Conservation (phyloP, 2,888 invertebrate genomes). For the Sarcophaga subvicina region DNA sequence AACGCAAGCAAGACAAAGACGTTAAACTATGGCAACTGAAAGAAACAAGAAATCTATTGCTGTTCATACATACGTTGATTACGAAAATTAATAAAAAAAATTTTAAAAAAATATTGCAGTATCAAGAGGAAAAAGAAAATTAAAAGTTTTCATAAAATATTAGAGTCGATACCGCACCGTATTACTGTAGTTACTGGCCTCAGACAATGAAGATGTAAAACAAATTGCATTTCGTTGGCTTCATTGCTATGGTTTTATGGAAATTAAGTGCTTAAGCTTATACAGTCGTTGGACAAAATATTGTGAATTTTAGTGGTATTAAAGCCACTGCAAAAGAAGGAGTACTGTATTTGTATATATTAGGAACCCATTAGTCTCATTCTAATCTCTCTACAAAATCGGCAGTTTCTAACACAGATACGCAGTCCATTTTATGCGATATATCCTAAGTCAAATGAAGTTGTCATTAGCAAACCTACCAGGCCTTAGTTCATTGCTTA, state of each 20-base stretch:
- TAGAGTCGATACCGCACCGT: not conserved
- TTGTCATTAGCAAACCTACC: too few species aligned
- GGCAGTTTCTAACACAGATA: too few species aligned
- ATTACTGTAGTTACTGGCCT: not conserved
- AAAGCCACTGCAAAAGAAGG: too few species aligned
- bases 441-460: too few species aligned
- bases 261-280: constrained; percentile 10
- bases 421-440: too few species aligned
- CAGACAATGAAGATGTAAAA: not conserved
- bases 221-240: not conserved
- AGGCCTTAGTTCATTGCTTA: too few species aligned
- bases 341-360: too few species aligned
- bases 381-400: too few species aligned
- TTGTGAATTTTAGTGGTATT: too few species aligned
- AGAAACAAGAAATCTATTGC: not conserved
- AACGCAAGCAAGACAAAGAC: not conserved
- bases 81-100: constrained; percentile 15
- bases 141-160: not conserved
- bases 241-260: too few species aligned
- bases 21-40: not conserved
- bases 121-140: not conserved
- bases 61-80: not conserved
- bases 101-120: not conserved
- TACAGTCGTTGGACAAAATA: not conserved
- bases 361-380: too few species aligned